phyloP scores from a whole-genome alignment of 2,113 vertebrate genomes.

The Epinephelus fuscoguttatus region DNA sequence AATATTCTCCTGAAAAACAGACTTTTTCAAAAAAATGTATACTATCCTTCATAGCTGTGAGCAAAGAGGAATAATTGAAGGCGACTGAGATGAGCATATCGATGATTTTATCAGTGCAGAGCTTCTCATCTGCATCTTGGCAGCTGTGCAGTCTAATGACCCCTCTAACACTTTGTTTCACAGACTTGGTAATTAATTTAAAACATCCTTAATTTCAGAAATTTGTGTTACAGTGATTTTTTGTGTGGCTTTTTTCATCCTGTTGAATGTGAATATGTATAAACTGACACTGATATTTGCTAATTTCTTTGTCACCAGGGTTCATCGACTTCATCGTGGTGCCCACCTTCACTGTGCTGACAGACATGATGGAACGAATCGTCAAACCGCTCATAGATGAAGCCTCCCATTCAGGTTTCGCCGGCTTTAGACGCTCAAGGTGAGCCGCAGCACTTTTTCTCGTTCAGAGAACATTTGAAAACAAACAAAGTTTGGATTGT shows the following conservation, averaged over 20 bases:
- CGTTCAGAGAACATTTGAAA: not conserved
- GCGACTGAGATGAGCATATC: not conserved
- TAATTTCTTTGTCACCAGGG: conserved; percentile 81
- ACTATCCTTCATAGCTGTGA: not conserved
- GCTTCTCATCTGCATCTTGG: not conserved
- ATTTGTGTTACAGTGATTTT: not conserved
- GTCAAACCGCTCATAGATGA: conserved; percentile 94
- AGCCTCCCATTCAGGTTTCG: conserved; percentile 86
- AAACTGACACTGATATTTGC: not conserved
- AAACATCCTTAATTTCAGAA: not conserved
- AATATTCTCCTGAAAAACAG: no score
- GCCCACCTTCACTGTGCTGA: conserved; percentile 97
- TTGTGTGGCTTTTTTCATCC: not conserved
- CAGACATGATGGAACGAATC: conserved; percentile 97
- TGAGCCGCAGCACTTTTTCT: conserved; percentile 62
- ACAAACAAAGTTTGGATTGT: not conserved
- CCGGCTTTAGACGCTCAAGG: conserved; percentile 92
- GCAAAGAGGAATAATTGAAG: not conserved
- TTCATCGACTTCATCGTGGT: conserved; percentile 99
- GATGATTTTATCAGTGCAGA: not conserved
- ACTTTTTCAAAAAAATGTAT: no score
- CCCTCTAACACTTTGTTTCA: not conserved
- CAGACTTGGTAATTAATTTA: not conserved
- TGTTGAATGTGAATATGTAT: not conserved
- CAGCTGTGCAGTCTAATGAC: not conserved